A percentile compares a stretch with the other conserved stretches of the same genome.
Evolutionary conservation across 2,113 vertebrate genomes (phyloP).

Genomic region (Pristiophorus japonicus): DNA sequence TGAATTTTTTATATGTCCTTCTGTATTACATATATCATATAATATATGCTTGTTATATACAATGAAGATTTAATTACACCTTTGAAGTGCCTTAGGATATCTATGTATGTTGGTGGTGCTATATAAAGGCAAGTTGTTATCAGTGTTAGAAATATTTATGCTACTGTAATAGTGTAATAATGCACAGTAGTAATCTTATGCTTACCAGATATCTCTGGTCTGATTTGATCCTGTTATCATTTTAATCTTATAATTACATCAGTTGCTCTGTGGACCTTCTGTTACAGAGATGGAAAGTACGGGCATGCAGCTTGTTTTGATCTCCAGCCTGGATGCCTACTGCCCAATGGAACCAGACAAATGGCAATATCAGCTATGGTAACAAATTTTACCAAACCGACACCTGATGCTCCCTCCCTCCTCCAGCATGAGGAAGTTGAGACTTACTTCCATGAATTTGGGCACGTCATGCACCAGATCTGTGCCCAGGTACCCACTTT

Average conservation of each 20-base stretch:
- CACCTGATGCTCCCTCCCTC: conserved; percentile 51
- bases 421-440: conserved; percentile 64
- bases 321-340: conserved; percentile 76
- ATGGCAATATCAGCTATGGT: conserved; percentile 76
- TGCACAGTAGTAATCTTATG: not conserved
- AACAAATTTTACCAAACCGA: conserved; percentile 57
- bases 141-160: not conserved
- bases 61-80: not conserved
- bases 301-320: conserved; percentile 87
- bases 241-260: conserved; percentile 29
- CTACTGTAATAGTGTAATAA: not conserved
- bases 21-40: not conserved
- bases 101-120: not conserved
- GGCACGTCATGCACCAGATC: conserved; percentile 71
- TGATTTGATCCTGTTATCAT: not conserved
- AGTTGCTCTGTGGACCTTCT: conserved; percentile 40
- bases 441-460: conserved; percentile 71
- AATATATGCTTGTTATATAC: too few species aligned
- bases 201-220: not conserved
- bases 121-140: too few species aligned
- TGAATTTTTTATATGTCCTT: not conserved
- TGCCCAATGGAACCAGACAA: conserved; percentile 70
- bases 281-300: conserved; percentile 81
- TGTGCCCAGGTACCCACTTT: conserved; percentile 62
- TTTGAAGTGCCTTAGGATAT: not conserved